Conservation (phyloP, 1,140 invertebrate genomes). For the Harlomillsia oculata region DNA sequence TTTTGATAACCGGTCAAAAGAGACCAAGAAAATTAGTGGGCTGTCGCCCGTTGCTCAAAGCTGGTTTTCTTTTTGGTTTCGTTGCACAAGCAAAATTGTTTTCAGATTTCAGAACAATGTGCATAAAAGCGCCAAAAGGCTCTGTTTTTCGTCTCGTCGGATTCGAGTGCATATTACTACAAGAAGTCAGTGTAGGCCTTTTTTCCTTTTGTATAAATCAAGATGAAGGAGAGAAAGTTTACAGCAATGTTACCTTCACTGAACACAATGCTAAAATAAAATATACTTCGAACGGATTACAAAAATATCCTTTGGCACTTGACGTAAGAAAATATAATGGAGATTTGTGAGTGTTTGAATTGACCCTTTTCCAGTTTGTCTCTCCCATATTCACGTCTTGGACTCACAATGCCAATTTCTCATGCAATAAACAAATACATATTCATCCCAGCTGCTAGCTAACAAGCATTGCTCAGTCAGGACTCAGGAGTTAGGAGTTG, state of each 20-base stretch:
- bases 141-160: neutral
- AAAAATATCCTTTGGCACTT: too few species aligned
- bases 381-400: neutral
- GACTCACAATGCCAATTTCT: conserved; percentile 13
- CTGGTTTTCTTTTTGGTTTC: neutral
- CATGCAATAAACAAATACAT: conserved; percentile 15
- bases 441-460: too few species aligned
- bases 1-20: conserved; percentile 29
- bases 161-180: neutral
- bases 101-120: neutral
- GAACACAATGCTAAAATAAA: neutral
- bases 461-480: too few species aligned
- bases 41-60: neutral
- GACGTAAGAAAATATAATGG: too few species aligned
- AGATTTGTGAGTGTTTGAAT: too few species aligned
- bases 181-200: neutral
- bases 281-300: neutral
- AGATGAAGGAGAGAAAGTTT: neutral
- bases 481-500: too few species aligned
- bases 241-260: neutral
- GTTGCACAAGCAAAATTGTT: neutral
- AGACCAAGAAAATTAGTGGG: conserved; percentile 20
- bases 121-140: neutral
- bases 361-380: neutral
- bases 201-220: neutral